Conservation (phyloP, 2,797 vertebrate genomes). For the Leptatherina wallacei region DNA sequence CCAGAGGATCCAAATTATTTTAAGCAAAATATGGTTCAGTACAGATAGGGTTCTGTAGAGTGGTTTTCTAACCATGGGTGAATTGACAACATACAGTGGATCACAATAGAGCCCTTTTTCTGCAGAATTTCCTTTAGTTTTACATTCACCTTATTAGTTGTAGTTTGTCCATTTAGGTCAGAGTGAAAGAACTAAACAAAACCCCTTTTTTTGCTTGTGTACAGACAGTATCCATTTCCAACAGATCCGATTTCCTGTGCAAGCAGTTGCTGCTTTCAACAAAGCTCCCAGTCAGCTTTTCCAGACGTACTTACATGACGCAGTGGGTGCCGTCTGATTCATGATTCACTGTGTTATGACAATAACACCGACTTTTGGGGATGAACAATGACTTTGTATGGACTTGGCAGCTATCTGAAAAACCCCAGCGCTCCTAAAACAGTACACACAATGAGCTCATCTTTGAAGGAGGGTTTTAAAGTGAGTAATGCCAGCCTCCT, state of each 20-base stretch:
- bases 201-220: background rate
- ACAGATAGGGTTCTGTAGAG: background rate
- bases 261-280: conserved; percentile 30
- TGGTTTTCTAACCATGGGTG: background rate
- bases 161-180: conserved; percentile 12
- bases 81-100: conserved; percentile 14
- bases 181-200: conserved; percentile 1
- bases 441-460: conserved; percentile 57
- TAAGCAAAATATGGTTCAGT: background rate
- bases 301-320: conserved; percentile 67
- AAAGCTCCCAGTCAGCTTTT: conserved; percentile 72
- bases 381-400: conserved; percentile 73
- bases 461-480: conserved; percentile 59
- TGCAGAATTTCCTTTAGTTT: conserved; percentile 11
- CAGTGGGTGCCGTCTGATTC: conserved; percentile 39
- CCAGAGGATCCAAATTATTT: background rate
- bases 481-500: conserved; percentile 69
- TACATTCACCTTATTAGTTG: conserved; percentile 30
- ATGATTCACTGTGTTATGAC: conserved; percentile 71
- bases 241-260: conserved; percentile 17
- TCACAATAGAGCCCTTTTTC: conserved; percentile 16
- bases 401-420: conserved; percentile 58
- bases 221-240: background rate
- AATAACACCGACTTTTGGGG: conserved; percentile 61
- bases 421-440: conserved; percentile 42